A percentile compares a stretch with the other conserved stretches of the same genome.
phyloP scores from a whole-genome alignment of 2,797 vertebrate species.

The Fistularia tabacaria region DNA sequence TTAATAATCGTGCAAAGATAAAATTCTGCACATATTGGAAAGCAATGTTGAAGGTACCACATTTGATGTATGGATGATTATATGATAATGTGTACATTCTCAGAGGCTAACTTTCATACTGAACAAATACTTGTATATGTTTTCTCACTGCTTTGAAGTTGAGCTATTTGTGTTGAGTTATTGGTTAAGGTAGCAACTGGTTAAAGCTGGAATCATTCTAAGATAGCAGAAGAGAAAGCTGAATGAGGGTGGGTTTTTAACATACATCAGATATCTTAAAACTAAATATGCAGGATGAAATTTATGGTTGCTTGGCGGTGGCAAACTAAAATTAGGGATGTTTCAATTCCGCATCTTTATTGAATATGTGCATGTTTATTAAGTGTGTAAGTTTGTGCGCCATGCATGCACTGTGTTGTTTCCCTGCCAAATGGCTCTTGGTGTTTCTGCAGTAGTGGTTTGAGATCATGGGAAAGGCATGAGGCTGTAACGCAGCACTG shows the following conservation, averaged over 20 bases:
- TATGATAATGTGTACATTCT: too few relatives aligned
- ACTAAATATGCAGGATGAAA: slow-evolving; percentile 11
- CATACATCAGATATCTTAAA: slow-evolving; percentile 2
- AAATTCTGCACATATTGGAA: too few relatives aligned
- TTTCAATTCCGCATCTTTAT: neutral
- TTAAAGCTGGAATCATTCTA: too few relatives aligned
- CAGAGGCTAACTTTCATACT: too few relatives aligned
- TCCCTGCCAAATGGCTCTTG: slow-evolving; percentile 58
- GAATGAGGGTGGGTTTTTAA: slow-evolving; percentile 16
- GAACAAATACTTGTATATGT: too few relatives aligned
- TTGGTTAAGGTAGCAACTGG: slow-evolving; percentile 12
- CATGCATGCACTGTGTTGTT: slow-evolving; percentile 27
- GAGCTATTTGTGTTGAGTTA: neutral
- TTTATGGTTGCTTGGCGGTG: neutral
- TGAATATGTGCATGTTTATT: slow-evolving; percentile 5
- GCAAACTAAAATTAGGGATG: too few relatives aligned
- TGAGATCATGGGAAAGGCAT: slow-evolving; percentile 75
- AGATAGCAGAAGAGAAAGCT: slow-evolving; percentile 33
- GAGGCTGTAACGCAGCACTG: slow-evolving; percentile 50
- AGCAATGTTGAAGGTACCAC: too few relatives aligned
- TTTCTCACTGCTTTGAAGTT: neutral
- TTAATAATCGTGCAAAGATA: too few relatives aligned
- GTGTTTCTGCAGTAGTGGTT: slow-evolving; percentile 61
- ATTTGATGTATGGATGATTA: too few relatives aligned
- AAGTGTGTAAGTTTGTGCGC: slow-evolving; percentile 11